Evolutionary conservation across 64 coral and sea anemone species (phyloP).

Genomic region (Acropora yongei): DNA sequence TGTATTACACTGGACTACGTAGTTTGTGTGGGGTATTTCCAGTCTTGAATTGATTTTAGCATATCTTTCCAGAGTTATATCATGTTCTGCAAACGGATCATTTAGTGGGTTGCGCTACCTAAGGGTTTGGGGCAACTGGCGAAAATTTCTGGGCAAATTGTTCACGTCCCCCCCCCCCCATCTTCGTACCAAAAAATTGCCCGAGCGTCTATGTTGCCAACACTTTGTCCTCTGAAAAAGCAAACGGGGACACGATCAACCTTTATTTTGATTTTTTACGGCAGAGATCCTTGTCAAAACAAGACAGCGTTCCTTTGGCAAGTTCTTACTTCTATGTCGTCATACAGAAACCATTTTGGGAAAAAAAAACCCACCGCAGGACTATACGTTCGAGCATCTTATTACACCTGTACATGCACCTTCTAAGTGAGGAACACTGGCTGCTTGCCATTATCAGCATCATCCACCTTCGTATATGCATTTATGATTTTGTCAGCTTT

Average conservation of each 20-base stretch:
- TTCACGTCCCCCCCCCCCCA: too few species aligned
- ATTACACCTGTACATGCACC: conserved; percentile 16
- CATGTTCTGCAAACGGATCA: too few species aligned
- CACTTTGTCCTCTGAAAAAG: conserved; percentile 30
- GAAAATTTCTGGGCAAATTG: too few species aligned
- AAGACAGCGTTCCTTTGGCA: conserved; percentile 1
- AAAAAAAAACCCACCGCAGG: conserved; percentile 12
- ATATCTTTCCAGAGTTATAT: too few species aligned
- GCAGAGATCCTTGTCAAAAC: conserved; percentile 2
- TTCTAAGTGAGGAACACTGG: conserved; percentile 42
- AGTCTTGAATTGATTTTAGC: too few species aligned
- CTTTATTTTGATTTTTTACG: conserved; percentile 28
- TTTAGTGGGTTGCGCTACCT: too few species aligned
- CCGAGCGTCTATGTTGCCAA: conserved; percentile 5
- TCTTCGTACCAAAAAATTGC: too few species aligned
- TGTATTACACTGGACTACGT: too few species aligned
- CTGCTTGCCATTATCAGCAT: conserved; percentile 44
- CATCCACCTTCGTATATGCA: conserved; percentile 5
- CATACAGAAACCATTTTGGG: conserved; percentile 17
- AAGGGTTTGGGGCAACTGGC: too few species aligned
- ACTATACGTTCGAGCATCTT: conserved; percentile 13
- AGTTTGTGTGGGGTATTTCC: too few species aligned
- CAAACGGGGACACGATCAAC: conserved; percentile 43
- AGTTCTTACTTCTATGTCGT: conserved; percentile 46
- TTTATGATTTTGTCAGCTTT: conserved; percentile 29